Percentiles rank a stretch among this genome's conserved stretches.
These are phyloP conservation scores for Andricus curvator DNA, from an alignment of 2,888 invertebrate species.

Conservation along the genomic window DNA sequence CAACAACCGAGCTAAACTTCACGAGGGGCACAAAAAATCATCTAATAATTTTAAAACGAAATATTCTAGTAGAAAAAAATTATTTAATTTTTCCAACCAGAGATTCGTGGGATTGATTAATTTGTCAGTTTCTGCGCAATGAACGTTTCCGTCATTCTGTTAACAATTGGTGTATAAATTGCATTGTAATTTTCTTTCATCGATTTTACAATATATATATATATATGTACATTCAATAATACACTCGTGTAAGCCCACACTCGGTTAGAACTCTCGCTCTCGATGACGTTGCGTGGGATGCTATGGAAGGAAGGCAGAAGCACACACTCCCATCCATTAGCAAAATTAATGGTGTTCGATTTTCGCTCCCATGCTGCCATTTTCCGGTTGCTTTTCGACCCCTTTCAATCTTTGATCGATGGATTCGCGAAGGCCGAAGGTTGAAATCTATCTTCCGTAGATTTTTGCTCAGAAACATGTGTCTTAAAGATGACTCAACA, in stretches of 20 bases:
- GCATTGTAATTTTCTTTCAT: conserved; percentile 2
- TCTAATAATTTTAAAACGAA: background rate
- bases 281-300: conserved; percentile 15
- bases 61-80: background rate
- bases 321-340: conserved; percentile 67
- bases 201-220: background rate
- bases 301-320: conserved; percentile 55
- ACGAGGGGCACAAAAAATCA: background rate
- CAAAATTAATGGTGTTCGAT: conserved; percentile 70
- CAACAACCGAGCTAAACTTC: background rate
- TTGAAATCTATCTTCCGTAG: background rate
- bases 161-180: conserved; percentile 1
- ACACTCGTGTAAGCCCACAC: background rate
- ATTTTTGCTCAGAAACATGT: background rate
- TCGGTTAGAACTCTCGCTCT: background rate
- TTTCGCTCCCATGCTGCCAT: conserved; percentile 53
- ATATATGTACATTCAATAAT: background rate
- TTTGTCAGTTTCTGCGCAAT: background rate
- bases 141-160: background rate
- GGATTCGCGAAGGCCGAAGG: background rate
- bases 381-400: conserved; percentile 16
- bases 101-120: background rate
- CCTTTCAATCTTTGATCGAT: conserved; percentile 30
- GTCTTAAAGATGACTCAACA: conserved; percentile 45
- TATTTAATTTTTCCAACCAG: background rate